These are phyloP conservation scores for Aporrectodea caliginosa DNA, from an alignment of 1,140 invertebrate species.

Conservation along the genomic window DNA sequence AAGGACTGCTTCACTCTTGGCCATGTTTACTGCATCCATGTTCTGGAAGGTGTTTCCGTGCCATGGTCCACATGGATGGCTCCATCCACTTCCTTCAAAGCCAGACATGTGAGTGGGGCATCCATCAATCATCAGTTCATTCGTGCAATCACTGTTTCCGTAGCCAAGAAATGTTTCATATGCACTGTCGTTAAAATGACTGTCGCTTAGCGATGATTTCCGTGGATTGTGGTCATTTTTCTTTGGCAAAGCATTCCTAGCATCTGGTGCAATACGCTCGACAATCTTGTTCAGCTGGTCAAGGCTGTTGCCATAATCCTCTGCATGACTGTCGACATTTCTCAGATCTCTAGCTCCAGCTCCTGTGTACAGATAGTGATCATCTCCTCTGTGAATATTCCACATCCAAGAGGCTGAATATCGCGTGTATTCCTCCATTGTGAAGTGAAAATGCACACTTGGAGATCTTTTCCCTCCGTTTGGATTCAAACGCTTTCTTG, in stretches of 20 bases:
- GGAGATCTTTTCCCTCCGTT: too few relatives aligned
- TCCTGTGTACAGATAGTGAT: neutral
- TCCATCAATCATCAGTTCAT: neutral
- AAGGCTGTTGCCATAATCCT: constrained; percentile 18
- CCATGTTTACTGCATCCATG: neutral
- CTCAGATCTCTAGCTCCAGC: neutral
- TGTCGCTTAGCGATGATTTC: neutral
- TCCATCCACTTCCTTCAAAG: neutral
- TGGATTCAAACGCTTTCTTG: too few relatives aligned
- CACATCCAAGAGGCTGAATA: neutral
- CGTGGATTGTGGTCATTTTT: neutral
- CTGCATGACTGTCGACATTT: neutral
- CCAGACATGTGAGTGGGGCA: neutral
- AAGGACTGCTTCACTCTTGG: neutral
- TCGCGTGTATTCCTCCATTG: neutral
- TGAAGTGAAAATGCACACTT: too few relatives aligned
- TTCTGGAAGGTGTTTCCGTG: neutral
- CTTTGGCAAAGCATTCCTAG: neutral
- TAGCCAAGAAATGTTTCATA: constrained; percentile 16
- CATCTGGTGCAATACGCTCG: constrained; percentile 17
- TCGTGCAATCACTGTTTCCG: neutral
- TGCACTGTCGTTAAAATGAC: constrained; percentile 12
- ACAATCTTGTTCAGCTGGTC: constrained; percentile 25
- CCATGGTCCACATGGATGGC: neutral
- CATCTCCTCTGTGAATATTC: neutral